A percentile compares a stretch with the other conserved stretches of the same genome.
phyloP scores from a whole-genome alignment of 2,797 vertebrate species.

The Gephyroberyx darwinii region DNA sequence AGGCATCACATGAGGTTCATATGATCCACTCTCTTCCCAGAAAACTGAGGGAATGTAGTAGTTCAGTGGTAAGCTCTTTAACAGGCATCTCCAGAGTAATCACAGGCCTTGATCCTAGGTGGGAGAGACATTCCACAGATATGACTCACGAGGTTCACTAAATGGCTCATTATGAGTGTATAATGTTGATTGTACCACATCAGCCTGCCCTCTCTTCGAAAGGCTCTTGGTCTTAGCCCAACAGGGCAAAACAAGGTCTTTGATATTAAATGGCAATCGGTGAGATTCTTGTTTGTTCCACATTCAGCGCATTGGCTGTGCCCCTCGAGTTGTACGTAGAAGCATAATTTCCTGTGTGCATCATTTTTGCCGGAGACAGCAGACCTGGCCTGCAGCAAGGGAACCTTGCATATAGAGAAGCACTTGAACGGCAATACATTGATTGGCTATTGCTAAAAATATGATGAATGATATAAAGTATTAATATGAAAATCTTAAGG shows the following conservation, averaged over 20 bases:
- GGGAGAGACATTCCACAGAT: not conserved
- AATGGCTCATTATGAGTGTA: not conserved
- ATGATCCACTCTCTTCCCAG: slow-evolving; percentile 44
- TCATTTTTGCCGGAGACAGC: no score
- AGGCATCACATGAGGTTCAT: slow-evolving; percentile 63
- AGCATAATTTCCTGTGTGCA: no score
- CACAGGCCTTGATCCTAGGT: slow-evolving; percentile 3
- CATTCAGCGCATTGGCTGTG: no score
- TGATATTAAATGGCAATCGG: not conserved
- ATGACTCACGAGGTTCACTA: slow-evolving; percentile 13
- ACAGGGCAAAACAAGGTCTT: slow-evolving; percentile 5
- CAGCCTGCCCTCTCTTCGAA: not conserved
- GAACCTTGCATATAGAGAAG: no score
- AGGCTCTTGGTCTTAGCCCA: not conserved
- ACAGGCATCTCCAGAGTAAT: slow-evolving; percentile 1
- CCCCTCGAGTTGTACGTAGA: no score
- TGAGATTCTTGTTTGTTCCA: not conserved
- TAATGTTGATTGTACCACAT: not conserved
- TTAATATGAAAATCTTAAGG: no score
- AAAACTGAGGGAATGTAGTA: slow-evolving; percentile 9
- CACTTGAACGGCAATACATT: no score
- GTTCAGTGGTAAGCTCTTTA: slow-evolving; percentile 2
- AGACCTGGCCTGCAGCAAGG: no score
- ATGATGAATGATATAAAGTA: no score
- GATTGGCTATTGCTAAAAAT: no score